Conservation (phyloP, 2,113 vertebrate species). For the Entelurus aequoreus region DNA sequence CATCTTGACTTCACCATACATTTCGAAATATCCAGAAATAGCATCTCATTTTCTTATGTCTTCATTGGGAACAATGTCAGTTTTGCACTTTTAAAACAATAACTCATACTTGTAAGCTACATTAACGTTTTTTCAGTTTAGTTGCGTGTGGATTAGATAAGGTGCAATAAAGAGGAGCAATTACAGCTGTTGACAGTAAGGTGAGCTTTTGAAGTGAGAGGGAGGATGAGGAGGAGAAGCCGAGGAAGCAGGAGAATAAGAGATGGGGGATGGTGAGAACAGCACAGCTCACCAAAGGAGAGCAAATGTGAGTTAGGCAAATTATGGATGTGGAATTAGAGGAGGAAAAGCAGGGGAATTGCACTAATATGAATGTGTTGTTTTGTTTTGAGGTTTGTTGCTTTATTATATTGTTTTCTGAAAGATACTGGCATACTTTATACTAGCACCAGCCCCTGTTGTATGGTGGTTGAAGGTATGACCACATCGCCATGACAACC, state of each 20-base stretch:
- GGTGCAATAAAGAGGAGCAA: neutral
- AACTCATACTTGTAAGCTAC: conserved; percentile 13
- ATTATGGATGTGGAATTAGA: conserved; percentile 15
- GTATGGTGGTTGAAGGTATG: conserved; percentile 27
- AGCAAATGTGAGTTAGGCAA: conserved; percentile 21
- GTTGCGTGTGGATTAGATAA: neutral
- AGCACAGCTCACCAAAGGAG: conserved; percentile 40
- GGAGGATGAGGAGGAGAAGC: conserved; percentile 6
- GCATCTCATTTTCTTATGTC: conserved; percentile 5
- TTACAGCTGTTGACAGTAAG: conserved; percentile 1
- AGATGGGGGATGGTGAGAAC: conserved; percentile 47
- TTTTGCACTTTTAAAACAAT: neutral
- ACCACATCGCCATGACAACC: conserved; percentile 66
- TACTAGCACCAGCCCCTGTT: no score
- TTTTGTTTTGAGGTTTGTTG: conserved; percentile 2
- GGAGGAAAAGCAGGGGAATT: conserved; percentile 5
- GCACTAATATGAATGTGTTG: conserved; percentile 1
- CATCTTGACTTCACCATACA: conserved; percentile 23
- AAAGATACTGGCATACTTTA: conserved; percentile 26
- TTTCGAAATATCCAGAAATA: conserved; percentile 25
- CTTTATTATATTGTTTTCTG: conserved; percentile 29
- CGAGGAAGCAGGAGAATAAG: conserved; percentile 23
- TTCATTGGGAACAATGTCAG: neutral
- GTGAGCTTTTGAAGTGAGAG: conserved; percentile 13
- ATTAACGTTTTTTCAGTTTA: conserved; percentile 37